Conservation (phyloP, 2,888 invertebrate genomes). For the Cremastobaeus sp. region DNA sequence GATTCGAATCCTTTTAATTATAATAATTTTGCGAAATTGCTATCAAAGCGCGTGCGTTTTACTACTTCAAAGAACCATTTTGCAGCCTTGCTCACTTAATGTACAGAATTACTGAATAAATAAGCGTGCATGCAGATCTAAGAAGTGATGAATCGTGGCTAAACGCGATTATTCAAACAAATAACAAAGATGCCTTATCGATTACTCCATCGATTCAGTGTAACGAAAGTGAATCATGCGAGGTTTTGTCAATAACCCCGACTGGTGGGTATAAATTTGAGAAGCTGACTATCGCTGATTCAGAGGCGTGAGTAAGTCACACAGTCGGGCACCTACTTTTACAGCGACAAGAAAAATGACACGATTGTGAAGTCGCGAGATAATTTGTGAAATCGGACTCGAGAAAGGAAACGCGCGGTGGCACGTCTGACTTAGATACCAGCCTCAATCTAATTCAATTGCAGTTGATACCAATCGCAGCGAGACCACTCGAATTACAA, state of each 20-base stretch:
- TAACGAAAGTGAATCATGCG: slow-evolving; percentile 24
- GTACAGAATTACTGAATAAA: too few relatives aligned
- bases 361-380: slow-evolving; percentile 31
- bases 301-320: slow-evolving; percentile 35
- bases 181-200: slow-evolving; percentile 15
- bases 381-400: slow-evolving; percentile 34
- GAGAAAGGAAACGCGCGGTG: slow-evolving; percentile 28
- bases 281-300: slow-evolving; percentile 20
- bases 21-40: too few relatives aligned
- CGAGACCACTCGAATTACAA: slow-evolving; percentile 2
- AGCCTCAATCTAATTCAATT: slow-evolving; percentile 22
- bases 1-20: too few relatives aligned
- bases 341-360: slow-evolving; percentile 25
- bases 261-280: slow-evolving; percentile 22
- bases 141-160: too few relatives aligned
- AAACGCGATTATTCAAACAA: slow-evolving; percentile 24
- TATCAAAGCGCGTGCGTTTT: too few relatives aligned
- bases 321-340: slow-evolving; percentile 41
- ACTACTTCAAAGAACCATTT: too few relatives aligned
- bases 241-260: slow-evolving; percentile 11
- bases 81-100: too few relatives aligned
- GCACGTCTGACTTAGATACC: slow-evolving; percentile 15
- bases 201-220: slow-evolving; percentile 22
- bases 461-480: slow-evolving; percentile 2
- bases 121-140: too few relatives aligned